These are phyloP conservation scores for Cyclopterus lumpus DNA, from an alignment of 2,797 vertebrate genomes.

Conservation along the genomic window DNA sequence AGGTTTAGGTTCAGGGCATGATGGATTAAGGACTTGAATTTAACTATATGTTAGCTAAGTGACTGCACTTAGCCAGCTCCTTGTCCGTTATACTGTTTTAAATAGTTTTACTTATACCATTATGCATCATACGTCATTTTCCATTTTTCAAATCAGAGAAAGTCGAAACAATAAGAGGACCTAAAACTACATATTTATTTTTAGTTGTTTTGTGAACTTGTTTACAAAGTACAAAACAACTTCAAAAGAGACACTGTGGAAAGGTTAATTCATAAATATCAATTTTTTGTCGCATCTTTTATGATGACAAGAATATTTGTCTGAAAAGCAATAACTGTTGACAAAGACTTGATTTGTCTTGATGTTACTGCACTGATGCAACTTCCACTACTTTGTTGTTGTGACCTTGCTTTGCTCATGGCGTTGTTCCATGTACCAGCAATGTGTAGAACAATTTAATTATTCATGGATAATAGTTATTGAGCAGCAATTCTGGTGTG, in stretches of 20 bases:
- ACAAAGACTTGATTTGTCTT: slow-evolving; percentile 18
- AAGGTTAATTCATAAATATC: slow-evolving; percentile 18
- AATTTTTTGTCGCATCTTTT: slow-evolving; percentile 8
- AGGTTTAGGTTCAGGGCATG: background rate
- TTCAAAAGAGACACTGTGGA: slow-evolving; percentile 17
- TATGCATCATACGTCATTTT: background rate
- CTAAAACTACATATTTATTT: slow-evolving; percentile 3
- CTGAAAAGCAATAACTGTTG: slow-evolving; percentile 30
- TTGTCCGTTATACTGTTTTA: background rate
- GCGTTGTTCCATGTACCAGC: slow-evolving; percentile 28
- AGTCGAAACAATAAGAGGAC: background rate
- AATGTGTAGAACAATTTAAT: slow-evolving; percentile 44
- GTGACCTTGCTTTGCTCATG: slow-evolving; percentile 21
- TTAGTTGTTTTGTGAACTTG: background rate
- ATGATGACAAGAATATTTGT: background rate
- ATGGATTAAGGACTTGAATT: background rate
- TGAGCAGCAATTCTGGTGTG: slow-evolving; percentile 22
- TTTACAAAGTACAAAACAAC: slow-evolving; percentile 10
- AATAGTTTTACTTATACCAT: background rate
- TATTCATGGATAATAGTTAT: slow-evolving; percentile 47
- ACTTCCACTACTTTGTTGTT: slow-evolving; percentile 17
- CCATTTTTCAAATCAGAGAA: background rate
- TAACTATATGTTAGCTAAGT: background rate
- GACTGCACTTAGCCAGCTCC: background rate
- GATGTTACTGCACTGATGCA: slow-evolving; percentile 33